phyloP scores from a whole-genome alignment of 2,113 vertebrate species.

The Mus spicilegus region DNA sequence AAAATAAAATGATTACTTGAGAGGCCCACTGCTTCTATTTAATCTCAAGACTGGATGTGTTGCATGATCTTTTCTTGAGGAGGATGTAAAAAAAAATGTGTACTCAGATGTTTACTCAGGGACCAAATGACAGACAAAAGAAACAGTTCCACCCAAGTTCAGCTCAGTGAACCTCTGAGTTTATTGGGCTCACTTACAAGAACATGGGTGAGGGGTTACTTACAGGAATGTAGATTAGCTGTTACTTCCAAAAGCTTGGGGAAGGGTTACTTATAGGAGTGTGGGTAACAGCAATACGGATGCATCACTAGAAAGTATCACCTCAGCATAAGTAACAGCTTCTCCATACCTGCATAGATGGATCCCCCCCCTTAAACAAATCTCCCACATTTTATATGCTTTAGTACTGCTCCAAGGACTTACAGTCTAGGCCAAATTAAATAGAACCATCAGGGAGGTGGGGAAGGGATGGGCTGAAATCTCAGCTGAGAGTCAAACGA shows the following conservation, averaged over 20 bases:
- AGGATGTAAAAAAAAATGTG: background rate
- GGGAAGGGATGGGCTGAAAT: background rate
- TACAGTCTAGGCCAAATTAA: background rate
- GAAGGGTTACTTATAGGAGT: no score
- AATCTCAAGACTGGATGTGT: background rate
- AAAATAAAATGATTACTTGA: constrained; percentile 6
- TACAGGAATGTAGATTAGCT: no score
- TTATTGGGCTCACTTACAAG: background rate
- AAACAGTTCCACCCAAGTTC: background rate
- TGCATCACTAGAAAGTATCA: background rate
- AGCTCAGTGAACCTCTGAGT: no score
- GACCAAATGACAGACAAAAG: background rate
- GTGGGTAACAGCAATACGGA: background rate
- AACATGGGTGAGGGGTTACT: background rate
- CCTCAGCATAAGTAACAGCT: no score
- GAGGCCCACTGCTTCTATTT: constrained; percentile 8
- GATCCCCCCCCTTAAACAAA: background rate
- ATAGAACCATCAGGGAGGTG: background rate
- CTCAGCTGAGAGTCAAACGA: background rate
- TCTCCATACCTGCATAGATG: background rate
- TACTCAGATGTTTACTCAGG: background rate
- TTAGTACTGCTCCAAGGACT: no score
- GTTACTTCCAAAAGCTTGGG: no score
- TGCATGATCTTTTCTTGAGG: background rate
- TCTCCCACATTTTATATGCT: background rate